Percentiles rank a stretch among this genome's conserved stretches.
phyloP scores from a whole-genome alignment of 2,113 vertebrate species.

The Pipra filicauda region DNA sequence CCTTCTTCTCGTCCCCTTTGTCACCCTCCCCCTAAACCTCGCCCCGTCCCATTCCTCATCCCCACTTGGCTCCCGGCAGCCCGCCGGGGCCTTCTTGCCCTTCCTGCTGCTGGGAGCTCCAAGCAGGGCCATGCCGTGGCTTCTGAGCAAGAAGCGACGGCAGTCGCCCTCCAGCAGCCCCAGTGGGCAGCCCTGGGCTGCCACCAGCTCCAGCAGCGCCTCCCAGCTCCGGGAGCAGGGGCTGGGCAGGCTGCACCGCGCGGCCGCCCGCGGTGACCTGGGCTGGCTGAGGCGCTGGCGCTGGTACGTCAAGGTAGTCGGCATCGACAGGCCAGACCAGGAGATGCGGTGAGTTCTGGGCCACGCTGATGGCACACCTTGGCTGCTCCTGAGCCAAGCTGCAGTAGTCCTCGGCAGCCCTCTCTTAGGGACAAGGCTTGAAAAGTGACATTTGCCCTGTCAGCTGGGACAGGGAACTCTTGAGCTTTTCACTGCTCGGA shows the following conservation, averaged over 20 bases:
- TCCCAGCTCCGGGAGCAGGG: neutral
- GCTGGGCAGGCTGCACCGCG: neutral
- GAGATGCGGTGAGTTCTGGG: neutral
- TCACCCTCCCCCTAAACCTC: neutral
- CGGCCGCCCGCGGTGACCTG: accelerated
- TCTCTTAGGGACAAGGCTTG: neutral
- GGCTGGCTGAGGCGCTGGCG: neutral
- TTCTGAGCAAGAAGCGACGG: neutral
- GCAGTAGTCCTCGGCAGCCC: neutral
- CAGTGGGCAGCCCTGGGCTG: neutral
- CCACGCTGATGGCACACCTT: neutral
- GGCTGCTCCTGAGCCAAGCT: neutral
- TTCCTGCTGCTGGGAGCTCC: neutral
- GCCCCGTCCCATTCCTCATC: neutral
- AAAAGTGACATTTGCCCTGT: neutral
- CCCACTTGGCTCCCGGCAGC: too few species aligned
- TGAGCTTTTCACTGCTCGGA: neutral
- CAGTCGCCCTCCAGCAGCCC: neutral
- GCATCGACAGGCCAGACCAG: neutral
- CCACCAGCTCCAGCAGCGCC: neutral
- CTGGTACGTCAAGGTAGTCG: neutral
- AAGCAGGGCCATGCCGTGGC: neutral
- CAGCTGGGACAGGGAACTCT: neutral
- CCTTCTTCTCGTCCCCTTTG: neutral
- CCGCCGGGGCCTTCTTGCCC: too few species aligned